Conservation (phyloP, 1,140 invertebrate genomes). For the Pristionchus pacificus region DNA sequence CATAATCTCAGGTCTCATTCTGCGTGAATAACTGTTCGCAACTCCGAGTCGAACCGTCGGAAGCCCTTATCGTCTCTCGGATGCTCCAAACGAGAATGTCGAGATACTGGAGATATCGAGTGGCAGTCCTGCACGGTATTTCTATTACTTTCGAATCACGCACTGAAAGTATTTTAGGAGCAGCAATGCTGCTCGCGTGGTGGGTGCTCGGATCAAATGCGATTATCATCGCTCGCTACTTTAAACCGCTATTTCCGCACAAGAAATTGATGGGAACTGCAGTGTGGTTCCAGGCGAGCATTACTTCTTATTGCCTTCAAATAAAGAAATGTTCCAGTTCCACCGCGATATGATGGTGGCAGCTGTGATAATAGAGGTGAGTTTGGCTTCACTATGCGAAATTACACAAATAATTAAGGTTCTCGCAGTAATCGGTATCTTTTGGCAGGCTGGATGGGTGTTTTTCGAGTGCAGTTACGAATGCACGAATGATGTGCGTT, state of each 20-base stretch:
- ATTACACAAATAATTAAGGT: constrained; percentile 21
- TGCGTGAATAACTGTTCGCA: constrained; percentile 22
- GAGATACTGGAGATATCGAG: constrained; percentile 31
- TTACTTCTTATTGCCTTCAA: neutral
- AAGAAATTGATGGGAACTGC: constrained; percentile 27
- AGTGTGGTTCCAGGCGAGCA: constrained; percentile 28
- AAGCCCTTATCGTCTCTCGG: constrained; percentile 9
- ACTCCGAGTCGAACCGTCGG: constrained; percentile 10
- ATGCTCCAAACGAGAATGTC: neutral
- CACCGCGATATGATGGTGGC: constrained; percentile 24
- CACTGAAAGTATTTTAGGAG: constrained; percentile 14
- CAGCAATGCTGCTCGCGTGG: constrained; percentile 26
- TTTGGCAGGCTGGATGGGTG: constrained; percentile 32
- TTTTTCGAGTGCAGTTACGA: constrained; percentile 30
- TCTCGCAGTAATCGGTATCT: constrained; percentile 23
- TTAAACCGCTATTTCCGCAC: constrained; percentile 28
- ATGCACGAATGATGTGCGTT: constrained; percentile 27
- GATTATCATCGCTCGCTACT: constrained; percentile 29
- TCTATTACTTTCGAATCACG: neutral
- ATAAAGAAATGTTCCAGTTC: constrained; percentile 2
- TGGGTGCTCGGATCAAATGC: constrained; percentile 32
- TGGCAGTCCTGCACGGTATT: constrained; percentile 31
- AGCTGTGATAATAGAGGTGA: neutral
- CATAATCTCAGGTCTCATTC: constrained; percentile 13
- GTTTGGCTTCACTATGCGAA: neutral